Evolutionary conservation across 2,113 vertebrate genomes (phyloP), one percentile per base, ranked within the genome.

Genomic region (Cisticola juncidis): DNA sequence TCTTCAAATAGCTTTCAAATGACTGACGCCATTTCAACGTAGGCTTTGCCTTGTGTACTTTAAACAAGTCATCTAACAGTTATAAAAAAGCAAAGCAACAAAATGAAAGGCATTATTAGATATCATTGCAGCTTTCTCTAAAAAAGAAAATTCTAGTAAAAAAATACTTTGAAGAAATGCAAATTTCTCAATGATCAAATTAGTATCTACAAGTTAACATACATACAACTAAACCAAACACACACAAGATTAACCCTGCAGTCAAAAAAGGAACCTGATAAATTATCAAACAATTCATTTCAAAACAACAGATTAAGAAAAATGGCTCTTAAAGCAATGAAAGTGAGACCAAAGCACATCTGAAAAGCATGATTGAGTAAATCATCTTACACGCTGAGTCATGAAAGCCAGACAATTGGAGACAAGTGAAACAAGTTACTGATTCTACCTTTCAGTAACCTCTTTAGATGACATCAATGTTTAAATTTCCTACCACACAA

Each of bases 1-100:
- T 98, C 98, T 99, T 99, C 98, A 99, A 97, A 97, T 99, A 99
- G 97, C 98, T 99, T 98, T 99, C 99, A 97, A 99, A 99, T 21
- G 99, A 98, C 98, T 99, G 99, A 85, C 99, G 98, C 99, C 99
- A 99, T 96, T 99, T 99, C 85, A 99, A 83, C 2, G 98, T 99
- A 47, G 99, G 99, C 96, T 99, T 99, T 96, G 99, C 98, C 96
- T 99, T 99, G 98, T 99, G 99, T 58, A 99, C 98, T 98, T 99
- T 99, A 97, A 99, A 99, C 96, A 99, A 98, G 95, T 99, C 99
- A 90, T 99, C 99, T 99, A 97, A 58, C 72, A 94, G 77, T 70
- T 57, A 72, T 3, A 80, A 42, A 72, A 88, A 65, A 36, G 14
- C 13, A 87, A 84, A 60, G 13, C 11, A 7, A 51, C 20, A 81